Conservation (phyloP, 2,888 invertebrate genomes). For the Polyploca ridens region DNA sequence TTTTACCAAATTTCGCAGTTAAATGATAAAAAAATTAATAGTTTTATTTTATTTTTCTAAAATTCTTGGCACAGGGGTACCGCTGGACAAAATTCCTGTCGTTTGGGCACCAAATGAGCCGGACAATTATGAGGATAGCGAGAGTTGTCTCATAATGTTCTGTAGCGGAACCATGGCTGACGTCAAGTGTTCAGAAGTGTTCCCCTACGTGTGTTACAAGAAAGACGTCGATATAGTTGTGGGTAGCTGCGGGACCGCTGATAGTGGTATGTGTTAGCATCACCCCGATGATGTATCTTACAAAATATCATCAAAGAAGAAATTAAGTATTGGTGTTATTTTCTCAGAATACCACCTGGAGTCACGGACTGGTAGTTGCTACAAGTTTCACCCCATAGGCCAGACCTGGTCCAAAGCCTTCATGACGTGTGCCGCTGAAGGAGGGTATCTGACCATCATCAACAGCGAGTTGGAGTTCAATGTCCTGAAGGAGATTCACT, state of each 20-base stretch:
- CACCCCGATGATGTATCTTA: too few species aligned
- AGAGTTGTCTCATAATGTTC: constrained; percentile 34
- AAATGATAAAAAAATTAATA: too few species aligned
- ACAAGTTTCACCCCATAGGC: constrained; percentile 36
- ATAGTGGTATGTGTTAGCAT: constrained; percentile 28
- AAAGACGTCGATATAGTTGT: constrained; percentile 16
- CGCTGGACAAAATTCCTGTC: constrained; percentile 34
- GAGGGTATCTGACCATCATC: constrained; percentile 37
- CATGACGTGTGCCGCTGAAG: constrained; percentile 35
- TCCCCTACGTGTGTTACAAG: constrained; percentile 42
- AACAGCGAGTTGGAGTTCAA: constrained; percentile 38
- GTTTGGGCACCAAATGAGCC: constrained; percentile 43
- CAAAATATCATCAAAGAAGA: too few species aligned
- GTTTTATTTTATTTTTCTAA: not conserved
- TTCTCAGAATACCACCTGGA: constrained; percentile 29
- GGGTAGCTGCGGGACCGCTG: constrained; percentile 40
- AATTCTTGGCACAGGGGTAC: constrained; percentile 33
- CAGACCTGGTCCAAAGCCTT: constrained; percentile 32
- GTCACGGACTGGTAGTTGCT: constrained; percentile 35
- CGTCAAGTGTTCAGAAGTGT: constrained; percentile 31
- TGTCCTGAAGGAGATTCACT: constrained; percentile 34
- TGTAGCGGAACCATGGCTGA: constrained; percentile 34
- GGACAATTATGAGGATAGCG: constrained; percentile 37
- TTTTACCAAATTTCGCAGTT: too few species aligned
- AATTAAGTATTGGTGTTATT: too few species aligned